Conservation (phyloP, 2,797 vertebrate genomes). For the Nannoperca obscura region DNA sequence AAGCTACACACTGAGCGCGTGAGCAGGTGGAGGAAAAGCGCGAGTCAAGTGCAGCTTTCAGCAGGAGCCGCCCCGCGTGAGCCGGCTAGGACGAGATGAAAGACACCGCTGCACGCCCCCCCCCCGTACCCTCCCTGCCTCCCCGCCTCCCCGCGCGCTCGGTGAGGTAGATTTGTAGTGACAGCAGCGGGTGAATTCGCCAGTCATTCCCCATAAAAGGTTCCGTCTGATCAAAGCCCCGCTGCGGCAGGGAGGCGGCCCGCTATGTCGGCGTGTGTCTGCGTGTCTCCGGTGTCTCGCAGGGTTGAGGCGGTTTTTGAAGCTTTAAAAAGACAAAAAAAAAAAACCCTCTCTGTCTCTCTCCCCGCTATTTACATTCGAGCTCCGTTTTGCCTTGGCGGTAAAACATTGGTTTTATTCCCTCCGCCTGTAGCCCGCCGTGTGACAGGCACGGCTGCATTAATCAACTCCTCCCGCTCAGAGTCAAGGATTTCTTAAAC, state of each 20-base stretch:
- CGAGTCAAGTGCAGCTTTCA: conserved; percentile 79
- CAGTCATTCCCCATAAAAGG: conserved; percentile 88
- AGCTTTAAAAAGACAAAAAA: conserved; percentile 75
- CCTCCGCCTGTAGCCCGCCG: conserved; percentile 72
- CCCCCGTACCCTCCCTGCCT: conserved; percentile 20
- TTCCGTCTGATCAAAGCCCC: conserved; percentile 85
- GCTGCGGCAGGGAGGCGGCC: conserved; percentile 77
- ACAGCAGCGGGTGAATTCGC: conserved; percentile 86
- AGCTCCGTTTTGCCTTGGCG: conserved; percentile 82
- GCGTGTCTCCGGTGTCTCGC: conserved; percentile 83
- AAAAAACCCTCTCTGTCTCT: conserved; percentile 72
- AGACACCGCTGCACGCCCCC: conserved; percentile 61
- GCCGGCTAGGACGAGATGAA: conserved; percentile 81
- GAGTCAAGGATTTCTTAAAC: conserved; percentile 62
- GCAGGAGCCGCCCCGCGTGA: conserved; percentile 82
- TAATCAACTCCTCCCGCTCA: conserved; percentile 72
- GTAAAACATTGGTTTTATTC: conserved; percentile 81
- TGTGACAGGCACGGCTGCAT: conserved; percentile 79
- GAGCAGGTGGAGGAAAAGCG: conserved; percentile 63
- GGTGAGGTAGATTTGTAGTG: conserved; percentile 86
- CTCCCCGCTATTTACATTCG: conserved; percentile 87
- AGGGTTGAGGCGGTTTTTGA: conserved; percentile 80
- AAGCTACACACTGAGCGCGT: conserved; percentile 7
- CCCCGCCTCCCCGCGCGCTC: conserved; percentile 62
- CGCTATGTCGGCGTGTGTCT: conserved; percentile 74